Conservation (phyloP, 2,888 invertebrate species). For the Oligia fasciuncula region DNA sequence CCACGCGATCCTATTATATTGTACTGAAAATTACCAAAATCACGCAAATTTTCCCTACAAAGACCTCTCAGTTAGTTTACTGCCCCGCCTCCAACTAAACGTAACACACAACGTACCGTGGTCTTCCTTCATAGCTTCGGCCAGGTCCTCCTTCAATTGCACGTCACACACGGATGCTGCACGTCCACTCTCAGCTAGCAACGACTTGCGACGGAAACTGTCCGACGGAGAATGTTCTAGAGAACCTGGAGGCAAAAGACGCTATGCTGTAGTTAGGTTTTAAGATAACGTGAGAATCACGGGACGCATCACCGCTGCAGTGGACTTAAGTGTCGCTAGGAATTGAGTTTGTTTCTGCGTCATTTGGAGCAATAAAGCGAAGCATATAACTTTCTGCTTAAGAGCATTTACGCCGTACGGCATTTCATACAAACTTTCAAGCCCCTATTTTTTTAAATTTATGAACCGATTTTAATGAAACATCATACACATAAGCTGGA, state of each 20-base stretch:
- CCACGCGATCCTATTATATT: no score
- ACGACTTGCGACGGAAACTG: slow-evolving; percentile 92
- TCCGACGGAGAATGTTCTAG: slow-evolving; percentile 97
- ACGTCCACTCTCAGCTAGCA: slow-evolving; percentile 80
- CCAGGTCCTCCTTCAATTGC: slow-evolving; percentile 96
- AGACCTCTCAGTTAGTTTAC: neutral
- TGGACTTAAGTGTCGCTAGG: neutral
- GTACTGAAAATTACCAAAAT: neutral
- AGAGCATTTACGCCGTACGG: no score
- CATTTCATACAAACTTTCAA: no score
- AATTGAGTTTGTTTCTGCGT: neutral
- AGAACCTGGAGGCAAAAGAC: slow-evolving; percentile 91
- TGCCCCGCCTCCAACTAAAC: neutral
- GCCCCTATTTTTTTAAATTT: no score
- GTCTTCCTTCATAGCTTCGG: slow-evolving; percentile 97
- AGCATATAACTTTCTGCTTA: neutral
- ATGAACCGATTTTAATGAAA: no score
- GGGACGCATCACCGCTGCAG: neutral
- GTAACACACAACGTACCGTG: slow-evolving; percentile 78
- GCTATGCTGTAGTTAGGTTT: neutral
- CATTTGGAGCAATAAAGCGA: neutral
- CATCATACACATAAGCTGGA: no score
- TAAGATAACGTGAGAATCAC: neutral
- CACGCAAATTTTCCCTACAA: neutral
- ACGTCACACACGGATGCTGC: slow-evolving; percentile 92